A percentile compares a stretch with the other conserved stretches of the same genome.
Conservation (phyloP, 1,140 invertebrate species). For the Physella acuta region DNA sequence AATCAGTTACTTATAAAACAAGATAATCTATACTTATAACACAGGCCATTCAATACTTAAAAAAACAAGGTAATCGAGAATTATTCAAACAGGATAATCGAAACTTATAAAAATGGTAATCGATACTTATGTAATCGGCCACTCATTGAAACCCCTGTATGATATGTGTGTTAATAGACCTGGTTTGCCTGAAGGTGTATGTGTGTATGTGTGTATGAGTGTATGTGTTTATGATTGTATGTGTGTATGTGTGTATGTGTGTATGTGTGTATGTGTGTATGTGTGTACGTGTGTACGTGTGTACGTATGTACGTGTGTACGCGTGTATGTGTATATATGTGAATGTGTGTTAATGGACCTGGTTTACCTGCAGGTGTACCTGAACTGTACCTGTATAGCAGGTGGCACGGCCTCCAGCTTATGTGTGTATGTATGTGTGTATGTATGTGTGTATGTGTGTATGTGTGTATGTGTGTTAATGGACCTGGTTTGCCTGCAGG, state of each 20-base stretch:
- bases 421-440: background rate
- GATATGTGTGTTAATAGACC: background rate
- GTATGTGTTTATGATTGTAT: background rate
- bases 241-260: background rate
- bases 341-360: background rate
- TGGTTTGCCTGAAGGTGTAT: background rate
- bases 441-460: background rate
- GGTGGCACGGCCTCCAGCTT: background rate
- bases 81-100: too few species aligned
- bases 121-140: too few species aligned
- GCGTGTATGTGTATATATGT: background rate
- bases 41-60: too few species aligned
- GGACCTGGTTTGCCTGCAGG: background rate
- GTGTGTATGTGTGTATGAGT: background rate
- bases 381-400: conserved; percentile 11
- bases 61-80: too few species aligned
- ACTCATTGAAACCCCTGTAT: too few species aligned
- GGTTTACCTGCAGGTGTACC: background rate
- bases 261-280: background rate
- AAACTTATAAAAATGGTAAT: too few species aligned
- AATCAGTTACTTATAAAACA: too few species aligned
- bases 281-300: background rate
- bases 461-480: background rate
- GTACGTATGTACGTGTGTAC: background rate
- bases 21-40: too few species aligned